Percentiles rank a stretch among this genome's conserved stretches.
These are phyloP conservation scores for Alaudala cheleensis DNA, from an alignment of 2,113 vertebrate species.

Conservation along the genomic window DNA sequence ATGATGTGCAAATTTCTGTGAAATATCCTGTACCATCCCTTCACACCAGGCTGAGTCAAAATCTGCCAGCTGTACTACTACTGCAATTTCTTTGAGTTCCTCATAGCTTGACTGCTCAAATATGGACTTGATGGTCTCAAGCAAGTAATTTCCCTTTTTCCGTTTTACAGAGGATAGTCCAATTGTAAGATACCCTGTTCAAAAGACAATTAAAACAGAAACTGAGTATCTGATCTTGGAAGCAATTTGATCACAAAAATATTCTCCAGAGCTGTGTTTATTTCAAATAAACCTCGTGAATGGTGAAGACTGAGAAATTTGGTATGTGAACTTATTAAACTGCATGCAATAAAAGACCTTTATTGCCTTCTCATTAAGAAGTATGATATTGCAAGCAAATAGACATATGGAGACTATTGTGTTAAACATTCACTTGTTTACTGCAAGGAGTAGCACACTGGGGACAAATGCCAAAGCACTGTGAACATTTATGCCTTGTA, in stretches of 20 bases:
- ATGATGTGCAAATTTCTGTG: conserved; percentile 95
- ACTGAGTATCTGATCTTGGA: not conserved
- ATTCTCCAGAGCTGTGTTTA: not conserved
- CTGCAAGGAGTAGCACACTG: not conserved
- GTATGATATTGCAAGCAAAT: not conserved
- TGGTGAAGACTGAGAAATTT: not conserved
- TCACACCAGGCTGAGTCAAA: conserved; percentile 93
- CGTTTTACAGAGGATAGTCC: conserved; percentile 94
- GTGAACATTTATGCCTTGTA: not conserved
- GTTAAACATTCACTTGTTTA: not conserved
- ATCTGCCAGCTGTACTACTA: conserved; percentile 94
- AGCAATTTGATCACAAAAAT: not conserved
- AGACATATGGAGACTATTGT: not conserved
- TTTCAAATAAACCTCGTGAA: not conserved
- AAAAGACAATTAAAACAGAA: conserved; percentile 48
- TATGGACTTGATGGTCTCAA: conserved; percentile 95
- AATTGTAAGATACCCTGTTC: conserved; percentile 91
- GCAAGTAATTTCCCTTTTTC: conserved; percentile 93
- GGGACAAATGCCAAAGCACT: not conserved
- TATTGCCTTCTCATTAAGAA: not conserved
- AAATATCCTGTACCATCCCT: conserved; percentile 90
- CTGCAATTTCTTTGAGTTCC: conserved; percentile 93
- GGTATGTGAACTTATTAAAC: not conserved
- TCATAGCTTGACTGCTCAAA: conserved; percentile 98
- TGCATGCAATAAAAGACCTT: not conserved